Percentiles rank a stretch among this genome's conserved stretches.
Conservation (phyloP, 2,888 invertebrate genomes). For the Pollenia angustigena region DNA sequence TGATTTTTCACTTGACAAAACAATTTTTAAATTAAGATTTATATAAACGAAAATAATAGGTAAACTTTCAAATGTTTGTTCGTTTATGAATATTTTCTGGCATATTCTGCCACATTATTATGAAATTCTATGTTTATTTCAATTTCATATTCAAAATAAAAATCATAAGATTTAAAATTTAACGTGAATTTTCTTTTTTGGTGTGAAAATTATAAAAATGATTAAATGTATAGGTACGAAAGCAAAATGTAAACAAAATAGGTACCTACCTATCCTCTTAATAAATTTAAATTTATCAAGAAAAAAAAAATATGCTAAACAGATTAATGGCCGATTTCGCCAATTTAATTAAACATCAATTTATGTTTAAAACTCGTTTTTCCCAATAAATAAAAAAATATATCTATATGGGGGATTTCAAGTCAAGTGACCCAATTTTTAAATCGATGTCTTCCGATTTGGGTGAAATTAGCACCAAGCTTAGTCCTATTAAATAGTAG, state of each 20-base stretch:
- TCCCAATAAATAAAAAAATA: too few species aligned
- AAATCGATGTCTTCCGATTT: too few species aligned
- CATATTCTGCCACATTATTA: conserved; percentile 27
- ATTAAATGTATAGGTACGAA: background rate
- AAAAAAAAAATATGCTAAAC: too few species aligned
- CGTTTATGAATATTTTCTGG: conserved; percentile 21
- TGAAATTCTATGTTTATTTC: background rate
- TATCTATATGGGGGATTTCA: too few species aligned
- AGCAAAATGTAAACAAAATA: conserved; percentile 3
- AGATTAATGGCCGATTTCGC: too few species aligned
- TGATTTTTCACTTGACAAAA: conserved; percentile 13
- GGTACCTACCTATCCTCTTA: too few species aligned
- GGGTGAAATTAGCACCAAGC: too few species aligned
- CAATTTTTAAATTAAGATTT: conserved; percentile 48
- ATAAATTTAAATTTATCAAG: too few species aligned
- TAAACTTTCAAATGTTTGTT: background rate
- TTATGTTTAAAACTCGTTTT: too few species aligned
- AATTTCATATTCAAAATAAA: background rate
- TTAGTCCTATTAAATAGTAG: too few species aligned
- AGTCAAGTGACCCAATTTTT: too few species aligned
- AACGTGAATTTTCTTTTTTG: background rate
- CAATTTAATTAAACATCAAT: too few species aligned
- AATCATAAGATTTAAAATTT: background rate
- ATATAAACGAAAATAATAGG: background rate
- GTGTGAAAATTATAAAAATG: background rate